Evolutionary conservation across 2,113 vertebrate genomes (phyloP).

Genomic region (Campylomormyrus numenius): DNA sequence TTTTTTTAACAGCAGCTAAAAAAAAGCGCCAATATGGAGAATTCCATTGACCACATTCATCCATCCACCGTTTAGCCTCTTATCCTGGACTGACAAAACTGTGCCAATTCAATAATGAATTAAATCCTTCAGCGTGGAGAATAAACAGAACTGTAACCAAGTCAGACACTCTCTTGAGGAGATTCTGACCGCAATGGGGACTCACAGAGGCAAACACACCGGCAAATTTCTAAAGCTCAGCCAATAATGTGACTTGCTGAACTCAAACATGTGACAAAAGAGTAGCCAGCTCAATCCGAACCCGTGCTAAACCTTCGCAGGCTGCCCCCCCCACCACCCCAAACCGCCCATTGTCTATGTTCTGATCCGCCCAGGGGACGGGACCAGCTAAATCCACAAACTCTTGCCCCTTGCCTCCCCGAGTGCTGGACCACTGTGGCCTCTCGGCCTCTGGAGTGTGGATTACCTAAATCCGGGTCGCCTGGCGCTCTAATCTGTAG

Average conservation of each 20-base stretch:
- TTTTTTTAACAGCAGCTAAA: background rate
- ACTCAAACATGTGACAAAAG: constrained; percentile 5
- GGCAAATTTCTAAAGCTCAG: background rate
- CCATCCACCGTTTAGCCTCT: background rate
- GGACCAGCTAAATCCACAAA: constrained; percentile 49
- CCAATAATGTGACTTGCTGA: background rate
- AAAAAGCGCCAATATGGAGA: background rate
- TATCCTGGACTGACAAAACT: background rate
- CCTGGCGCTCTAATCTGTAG: constrained; percentile 59
- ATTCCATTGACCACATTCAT: background rate
- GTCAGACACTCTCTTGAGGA: background rate
- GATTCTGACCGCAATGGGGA: background rate
- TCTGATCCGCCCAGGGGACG: constrained; percentile 51
- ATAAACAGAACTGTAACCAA: background rate
- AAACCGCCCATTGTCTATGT: constrained; percentile 16
- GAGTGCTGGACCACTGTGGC: constrained; percentile 10
- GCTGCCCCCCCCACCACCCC: constrained; percentile 19
- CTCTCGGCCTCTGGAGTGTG: constrained; percentile 30
- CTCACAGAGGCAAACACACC: background rate
- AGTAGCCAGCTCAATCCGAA: background rate
- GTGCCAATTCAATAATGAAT: background rate
- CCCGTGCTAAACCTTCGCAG: constrained; percentile 38
- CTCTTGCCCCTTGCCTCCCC: constrained; percentile 23
- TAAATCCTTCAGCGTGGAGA: background rate
- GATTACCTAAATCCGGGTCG: constrained; percentile 64